These are phyloP conservation scores for Nephrocerus scutellatus DNA, from an alignment of 2,888 invertebrate species.

Conservation along the genomic window DNA sequence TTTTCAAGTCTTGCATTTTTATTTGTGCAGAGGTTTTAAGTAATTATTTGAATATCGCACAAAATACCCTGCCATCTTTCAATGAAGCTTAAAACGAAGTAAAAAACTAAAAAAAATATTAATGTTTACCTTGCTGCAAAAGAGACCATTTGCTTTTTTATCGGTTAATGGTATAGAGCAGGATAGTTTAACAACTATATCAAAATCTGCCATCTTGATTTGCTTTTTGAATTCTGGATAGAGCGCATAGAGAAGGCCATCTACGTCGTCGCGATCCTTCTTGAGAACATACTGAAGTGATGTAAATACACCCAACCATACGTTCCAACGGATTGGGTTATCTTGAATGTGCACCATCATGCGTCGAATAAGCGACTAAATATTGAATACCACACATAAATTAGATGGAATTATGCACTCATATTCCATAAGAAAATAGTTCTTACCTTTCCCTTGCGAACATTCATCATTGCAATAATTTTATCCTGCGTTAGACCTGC, in stretches of 20 bases:
- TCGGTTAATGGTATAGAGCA: constrained; percentile 39
- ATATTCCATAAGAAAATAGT: background rate
- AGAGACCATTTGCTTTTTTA: constrained; percentile 41
- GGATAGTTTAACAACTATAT: constrained; percentile 38
- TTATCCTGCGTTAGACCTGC: constrained; percentile 62
- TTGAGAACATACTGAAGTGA: constrained; percentile 43
- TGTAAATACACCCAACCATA: constrained; percentile 44
- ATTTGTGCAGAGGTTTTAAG: too few relatives aligned
- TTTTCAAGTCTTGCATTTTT: too few relatives aligned
- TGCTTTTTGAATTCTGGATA: constrained; percentile 46
- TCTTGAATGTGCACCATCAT: constrained; percentile 53
- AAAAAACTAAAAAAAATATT: constrained; percentile 37
- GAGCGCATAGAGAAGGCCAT: constrained; percentile 40
- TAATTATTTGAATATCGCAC: too few relatives aligned
- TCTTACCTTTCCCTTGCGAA: constrained; percentile 74
- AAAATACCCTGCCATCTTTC: too few relatives aligned
- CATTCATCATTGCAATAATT: constrained; percentile 63
- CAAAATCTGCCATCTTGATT: constrained; percentile 39
- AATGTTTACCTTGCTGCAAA: constrained; percentile 43
- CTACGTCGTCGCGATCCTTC: constrained; percentile 45
- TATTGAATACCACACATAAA: background rate
- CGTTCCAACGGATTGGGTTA: constrained; percentile 40
- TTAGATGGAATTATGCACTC: background rate
- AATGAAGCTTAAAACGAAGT: too few relatives aligned
- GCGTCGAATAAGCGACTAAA: constrained; percentile 60